These are phyloP conservation scores for Megathymus violae DNA, from an alignment of 1,140 invertebrate genomes.

Conservation along the genomic window DNA sequence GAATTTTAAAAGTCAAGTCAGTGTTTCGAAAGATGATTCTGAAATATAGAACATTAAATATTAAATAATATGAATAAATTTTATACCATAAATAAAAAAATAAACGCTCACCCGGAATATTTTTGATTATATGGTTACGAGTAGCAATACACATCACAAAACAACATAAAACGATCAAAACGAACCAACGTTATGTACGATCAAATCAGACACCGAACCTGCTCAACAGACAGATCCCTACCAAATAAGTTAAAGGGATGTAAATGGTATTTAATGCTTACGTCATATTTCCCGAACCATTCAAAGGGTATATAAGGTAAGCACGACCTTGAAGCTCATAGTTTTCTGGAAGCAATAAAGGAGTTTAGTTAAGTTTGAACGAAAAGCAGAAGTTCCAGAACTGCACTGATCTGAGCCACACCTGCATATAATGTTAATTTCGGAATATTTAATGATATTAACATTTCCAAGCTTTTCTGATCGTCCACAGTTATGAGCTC, in stretches of 20 bases:
- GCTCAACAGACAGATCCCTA: background rate
- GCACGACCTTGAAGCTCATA: conserved; percentile 50
- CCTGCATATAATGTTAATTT: conserved; percentile 38
- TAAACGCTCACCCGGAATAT: too few relatives aligned
- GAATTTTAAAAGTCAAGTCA: conserved; percentile 8
- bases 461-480: conserved; percentile 20
- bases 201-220: too few relatives aligned
- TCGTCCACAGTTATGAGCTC: conserved; percentile 24
- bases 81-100: background rate
- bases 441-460: conserved; percentile 25
- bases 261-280: too few relatives aligned
- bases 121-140: too few relatives aligned
- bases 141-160: too few relatives aligned
- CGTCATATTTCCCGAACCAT: conserved; percentile 50
- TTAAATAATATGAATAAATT: background rate
- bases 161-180: too few relatives aligned
- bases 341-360: conserved; percentile 44
- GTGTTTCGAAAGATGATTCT: conserved; percentile 35
- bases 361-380: background rate
- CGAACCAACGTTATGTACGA: too few relatives aligned
- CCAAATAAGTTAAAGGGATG: too few relatives aligned
- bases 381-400: background rate
- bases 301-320: conserved; percentile 46
- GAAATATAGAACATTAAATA: conserved; percentile 17
- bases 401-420: conserved; percentile 18